Evolutionary conservation across 2,888 invertebrate genomes (phyloP).

Genomic region (Adelphocoris suturalis): DNA sequence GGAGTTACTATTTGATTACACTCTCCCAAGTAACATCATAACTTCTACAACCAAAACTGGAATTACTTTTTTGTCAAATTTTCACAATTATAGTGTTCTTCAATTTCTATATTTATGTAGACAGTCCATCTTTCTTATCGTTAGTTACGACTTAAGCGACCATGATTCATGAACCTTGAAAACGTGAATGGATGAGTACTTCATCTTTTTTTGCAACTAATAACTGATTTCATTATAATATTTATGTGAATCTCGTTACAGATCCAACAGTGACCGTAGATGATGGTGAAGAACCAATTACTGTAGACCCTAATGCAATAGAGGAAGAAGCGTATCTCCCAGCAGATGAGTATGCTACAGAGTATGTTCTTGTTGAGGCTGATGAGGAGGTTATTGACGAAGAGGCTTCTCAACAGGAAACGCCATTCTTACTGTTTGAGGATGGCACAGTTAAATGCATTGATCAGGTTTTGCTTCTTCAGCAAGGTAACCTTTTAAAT

Average conservation of each 20-base stretch:
- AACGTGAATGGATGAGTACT: no score
- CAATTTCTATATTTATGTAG: no score
- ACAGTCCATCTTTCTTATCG: no score
- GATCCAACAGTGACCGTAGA: background rate
- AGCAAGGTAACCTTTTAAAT: background rate
- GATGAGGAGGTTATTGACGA: background rate
- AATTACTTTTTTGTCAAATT: no score
- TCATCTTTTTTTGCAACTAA: no score
- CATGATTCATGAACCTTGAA: no score
- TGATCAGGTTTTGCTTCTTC: conserved; percentile 7
- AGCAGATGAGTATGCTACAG: conserved; percentile 1
- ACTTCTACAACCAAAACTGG: no score
- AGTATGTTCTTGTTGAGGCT: conserved; percentile 6
- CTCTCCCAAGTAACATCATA: no score
- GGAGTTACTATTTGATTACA: no score
- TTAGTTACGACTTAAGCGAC: no score
- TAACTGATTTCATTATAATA: no score
- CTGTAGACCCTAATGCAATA: background rate
- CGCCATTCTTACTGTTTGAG: conserved; percentile 36
- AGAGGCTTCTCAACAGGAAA: background rate
- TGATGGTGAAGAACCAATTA: background rate
- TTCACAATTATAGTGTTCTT: no score
- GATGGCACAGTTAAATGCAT: conserved; percentile 50
- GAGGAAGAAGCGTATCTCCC: background rate
- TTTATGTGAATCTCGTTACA: background rate